Evolutionary conservation across 2,797 vertebrate species (phyloP).

Genomic region (Morus bassanus): DNA sequence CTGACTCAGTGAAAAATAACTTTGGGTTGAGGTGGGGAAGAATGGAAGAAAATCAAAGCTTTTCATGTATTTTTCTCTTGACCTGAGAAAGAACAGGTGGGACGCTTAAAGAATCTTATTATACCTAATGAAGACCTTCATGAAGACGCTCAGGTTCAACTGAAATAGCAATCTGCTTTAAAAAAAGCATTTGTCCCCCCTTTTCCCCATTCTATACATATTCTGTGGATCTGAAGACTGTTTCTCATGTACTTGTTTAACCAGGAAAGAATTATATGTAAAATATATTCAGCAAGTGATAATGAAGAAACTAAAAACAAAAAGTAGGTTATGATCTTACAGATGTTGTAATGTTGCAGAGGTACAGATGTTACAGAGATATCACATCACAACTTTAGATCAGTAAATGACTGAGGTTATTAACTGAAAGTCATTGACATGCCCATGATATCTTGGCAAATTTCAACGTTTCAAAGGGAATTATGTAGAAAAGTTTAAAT

Average conservation of each 20-base stretch:
- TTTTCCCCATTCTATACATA: background rate
- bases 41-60: constrained; percentile 11
- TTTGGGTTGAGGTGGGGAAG: background rate
- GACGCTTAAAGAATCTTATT: background rate
- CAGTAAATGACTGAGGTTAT: background rate
- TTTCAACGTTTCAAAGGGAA: background rate
- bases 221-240: background rate
- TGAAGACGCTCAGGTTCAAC: background rate
- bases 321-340: background rate
- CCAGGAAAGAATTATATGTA: background rate
- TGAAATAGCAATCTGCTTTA: background rate
- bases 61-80: background rate
- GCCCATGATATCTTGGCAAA: background rate
- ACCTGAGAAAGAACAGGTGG: background rate
- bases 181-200: background rate
- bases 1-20: constrained; percentile 26
- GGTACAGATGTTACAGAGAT: background rate
- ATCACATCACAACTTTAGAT: background rate
- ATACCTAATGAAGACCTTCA: background rate
- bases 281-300: background rate
- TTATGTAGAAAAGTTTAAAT: background rate
- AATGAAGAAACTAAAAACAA: background rate
- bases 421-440: background rate
- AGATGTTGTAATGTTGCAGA: background rate
- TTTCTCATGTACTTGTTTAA: background rate